Base-by-base conservation (phyloP, 2,888 invertebrate species). In the Hypena proboscidalis region DNA sequence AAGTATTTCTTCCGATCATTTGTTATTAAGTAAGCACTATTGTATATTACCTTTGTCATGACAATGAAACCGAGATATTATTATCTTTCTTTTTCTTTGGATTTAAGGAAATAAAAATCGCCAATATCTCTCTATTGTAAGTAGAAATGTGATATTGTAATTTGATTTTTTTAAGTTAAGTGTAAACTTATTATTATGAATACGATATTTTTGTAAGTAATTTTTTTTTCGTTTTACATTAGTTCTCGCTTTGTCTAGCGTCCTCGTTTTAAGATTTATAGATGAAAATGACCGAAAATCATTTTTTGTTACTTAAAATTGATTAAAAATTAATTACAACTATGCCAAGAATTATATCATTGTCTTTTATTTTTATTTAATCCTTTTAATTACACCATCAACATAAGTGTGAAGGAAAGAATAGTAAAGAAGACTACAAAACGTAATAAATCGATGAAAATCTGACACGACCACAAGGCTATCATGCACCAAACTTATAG, bases 101-200 rank as follows among this genome's bases (percentile, higher is more conserved):
- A 77, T 75, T 66, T 77, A 83, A 80, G 74, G 73, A 63, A 75
- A 44, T 61, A 46, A 48, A 61, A 73, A 77, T 81, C 83, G 85
- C 87, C 89, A 88, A 90, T 89, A 89, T 90, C 90, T 90, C 87
- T 90, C 90, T 89, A 89, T 89, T 89, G 76, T 91, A 87, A 90
- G 90, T 91, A 91, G 91, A 90, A 83, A 88, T 91, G 91, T 91
- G 91, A 91, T 91, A 91, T 90, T 90, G 90, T 90, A 90, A 79
- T 90, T 81, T 86, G 80, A 82, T 85, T 88, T 87, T 85, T 82
- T 56, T 56, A 64, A 78, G 73, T 81, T 89, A 86, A 83, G 75
- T 85, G 80, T 89, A 89, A 82, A 86, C 86, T 85, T 89, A 87
- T 84, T 80, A 70, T 77, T 86, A 80, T 77, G 73, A 81, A 85